phyloP scores from a whole-genome alignment of 2,113 vertebrate species.

The Plectropomus leopardus region DNA sequence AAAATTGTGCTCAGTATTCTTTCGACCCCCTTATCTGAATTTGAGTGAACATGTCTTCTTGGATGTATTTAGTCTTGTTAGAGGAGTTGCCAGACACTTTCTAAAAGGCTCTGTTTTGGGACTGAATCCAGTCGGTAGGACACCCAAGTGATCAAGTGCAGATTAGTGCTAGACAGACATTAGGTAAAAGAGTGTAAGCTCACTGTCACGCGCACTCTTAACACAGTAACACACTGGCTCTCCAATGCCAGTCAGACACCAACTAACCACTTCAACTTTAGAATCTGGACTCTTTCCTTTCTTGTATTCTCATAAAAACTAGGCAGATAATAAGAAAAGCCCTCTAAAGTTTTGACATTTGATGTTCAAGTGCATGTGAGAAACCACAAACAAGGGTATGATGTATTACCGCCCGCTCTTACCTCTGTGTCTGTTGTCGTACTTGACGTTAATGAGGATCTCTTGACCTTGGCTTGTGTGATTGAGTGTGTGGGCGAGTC shows the following conservation, averaged over 20 bases:
- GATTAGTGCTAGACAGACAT: conserved; percentile 29
- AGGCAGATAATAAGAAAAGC: neutral
- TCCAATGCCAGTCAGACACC: neutral
- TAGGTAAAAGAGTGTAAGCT: neutral
- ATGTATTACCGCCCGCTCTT: conserved; percentile 11
- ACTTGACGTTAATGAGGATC: conserved; percentile 61
- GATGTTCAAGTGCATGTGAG: neutral
- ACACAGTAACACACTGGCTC: conserved; percentile 26
- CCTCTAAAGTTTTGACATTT: neutral
- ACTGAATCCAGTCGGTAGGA: conserved; percentile 3
- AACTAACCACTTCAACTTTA: neutral
- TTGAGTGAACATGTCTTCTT: neutral
- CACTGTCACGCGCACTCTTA: neutral
- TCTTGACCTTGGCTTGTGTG: conserved; percentile 49
- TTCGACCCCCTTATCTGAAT: neutral
- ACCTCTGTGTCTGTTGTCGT: conserved; percentile 71
- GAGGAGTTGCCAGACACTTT: conserved; percentile 19
- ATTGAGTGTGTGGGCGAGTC: conserved; percentile 17
- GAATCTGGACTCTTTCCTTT: neutral
- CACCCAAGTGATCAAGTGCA: conserved; percentile 25
- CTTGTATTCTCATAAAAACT: neutral
- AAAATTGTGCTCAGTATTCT: neutral
- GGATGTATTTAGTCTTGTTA: neutral
- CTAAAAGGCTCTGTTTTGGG: neutral
- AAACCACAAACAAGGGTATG: neutral